Conservation (phyloP, 2,888 invertebrate species). For the Camponotus fellah region DNA sequence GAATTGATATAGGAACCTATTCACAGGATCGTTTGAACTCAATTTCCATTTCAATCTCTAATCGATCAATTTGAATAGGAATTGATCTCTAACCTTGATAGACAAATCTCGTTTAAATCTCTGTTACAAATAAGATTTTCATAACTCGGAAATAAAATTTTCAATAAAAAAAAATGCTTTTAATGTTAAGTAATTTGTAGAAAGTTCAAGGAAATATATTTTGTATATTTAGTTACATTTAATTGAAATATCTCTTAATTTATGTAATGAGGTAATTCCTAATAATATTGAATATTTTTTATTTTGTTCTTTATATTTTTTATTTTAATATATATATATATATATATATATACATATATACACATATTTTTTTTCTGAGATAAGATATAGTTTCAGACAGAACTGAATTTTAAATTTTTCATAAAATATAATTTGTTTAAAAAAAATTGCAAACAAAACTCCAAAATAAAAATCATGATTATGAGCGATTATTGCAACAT, state of each 20-base stretch:
- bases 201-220: background rate
- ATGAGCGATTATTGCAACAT: background rate
- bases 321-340: background rate
- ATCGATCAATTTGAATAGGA: slow-evolving; percentile 14
- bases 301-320: background rate
- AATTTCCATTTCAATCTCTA: slow-evolving; percentile 22
- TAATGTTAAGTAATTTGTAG: background rate
- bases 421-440: background rate
- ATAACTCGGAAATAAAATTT: background rate
- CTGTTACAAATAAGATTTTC: background rate
- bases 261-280: background rate
- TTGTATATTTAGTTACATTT: background rate
- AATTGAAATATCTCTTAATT: background rate
- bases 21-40: background rate
- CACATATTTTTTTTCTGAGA: too few relatives aligned
- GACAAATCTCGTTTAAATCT: background rate
- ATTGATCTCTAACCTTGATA: background rate
- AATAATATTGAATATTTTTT: background rate
- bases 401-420: background rate
- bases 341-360: background rate
- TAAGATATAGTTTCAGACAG: too few relatives aligned
- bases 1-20: background rate
- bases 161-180: background rate
- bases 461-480: background rate
- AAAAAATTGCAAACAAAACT: background rate